Evolutionary conservation across 2,888 invertebrate species (phyloP).

Genomic region (Agriopis aurantiaria): DNA sequence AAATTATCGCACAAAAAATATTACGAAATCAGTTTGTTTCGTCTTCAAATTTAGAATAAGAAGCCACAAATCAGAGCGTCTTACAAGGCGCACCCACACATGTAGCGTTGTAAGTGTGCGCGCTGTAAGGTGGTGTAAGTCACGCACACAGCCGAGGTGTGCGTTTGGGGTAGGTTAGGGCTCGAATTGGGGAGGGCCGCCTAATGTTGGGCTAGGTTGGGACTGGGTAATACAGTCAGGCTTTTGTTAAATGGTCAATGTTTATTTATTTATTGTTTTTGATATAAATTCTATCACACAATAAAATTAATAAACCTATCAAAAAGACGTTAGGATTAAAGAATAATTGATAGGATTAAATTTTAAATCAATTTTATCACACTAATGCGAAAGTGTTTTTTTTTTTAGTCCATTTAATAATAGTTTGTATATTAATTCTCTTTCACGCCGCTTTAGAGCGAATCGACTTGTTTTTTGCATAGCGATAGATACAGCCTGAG

Average conservation of each 20-base stretch:
- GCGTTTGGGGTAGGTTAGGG: slow-evolving; percentile 81
- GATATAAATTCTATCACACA: too few relatives aligned
- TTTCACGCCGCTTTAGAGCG: too few relatives aligned
- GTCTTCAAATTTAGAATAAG: background rate
- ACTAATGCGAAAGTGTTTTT: too few relatives aligned
- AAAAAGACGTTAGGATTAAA: too few relatives aligned
- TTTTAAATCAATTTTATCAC: too few relatives aligned
- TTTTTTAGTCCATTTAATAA: too few relatives aligned
- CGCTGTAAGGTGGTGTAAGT: background rate
- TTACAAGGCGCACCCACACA: slow-evolving; percentile 43
- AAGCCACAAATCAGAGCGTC: slow-evolving; percentile 43
- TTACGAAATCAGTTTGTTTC: background rate
- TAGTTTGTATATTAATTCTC: too few relatives aligned
- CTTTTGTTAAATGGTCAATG: slow-evolving; percentile 55
- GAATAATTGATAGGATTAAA: too few relatives aligned
- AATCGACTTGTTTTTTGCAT: too few relatives aligned
- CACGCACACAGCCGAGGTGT: slow-evolving; percentile 50
- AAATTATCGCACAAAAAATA: background rate
- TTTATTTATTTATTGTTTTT: slow-evolving; percentile 3
- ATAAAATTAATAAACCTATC: too few relatives aligned
- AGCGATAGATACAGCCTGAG: too few relatives aligned
- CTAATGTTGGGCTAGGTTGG: slow-evolving; percentile 81
- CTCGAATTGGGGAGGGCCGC: slow-evolving; percentile 77
- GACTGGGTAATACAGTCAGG: slow-evolving; percentile 71
- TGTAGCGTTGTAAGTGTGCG: slow-evolving; percentile 24